Conservation (phyloP, 1,140 invertebrate species). For the Limonius californicus region DNA sequence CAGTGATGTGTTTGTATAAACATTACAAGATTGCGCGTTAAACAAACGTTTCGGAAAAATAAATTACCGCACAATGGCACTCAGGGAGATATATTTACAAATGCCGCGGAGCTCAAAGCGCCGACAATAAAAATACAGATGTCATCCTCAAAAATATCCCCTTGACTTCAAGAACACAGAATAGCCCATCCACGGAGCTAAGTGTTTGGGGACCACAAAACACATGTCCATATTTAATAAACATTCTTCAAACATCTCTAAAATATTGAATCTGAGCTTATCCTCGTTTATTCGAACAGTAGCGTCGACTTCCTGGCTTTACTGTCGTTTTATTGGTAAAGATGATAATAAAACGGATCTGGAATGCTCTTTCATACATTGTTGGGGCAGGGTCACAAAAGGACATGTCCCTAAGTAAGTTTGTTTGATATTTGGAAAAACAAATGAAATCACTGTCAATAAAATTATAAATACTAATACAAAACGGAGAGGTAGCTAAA, state of each 20-base stretch:
- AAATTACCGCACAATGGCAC: not conserved
- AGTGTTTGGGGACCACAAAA: not conserved
- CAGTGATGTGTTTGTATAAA: not conserved
- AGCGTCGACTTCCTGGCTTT: no score
- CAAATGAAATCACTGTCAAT: no score
- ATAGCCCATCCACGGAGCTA: not conserved
- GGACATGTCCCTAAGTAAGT: no score
- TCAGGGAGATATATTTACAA: not conserved
- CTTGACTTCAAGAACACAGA: not conserved
- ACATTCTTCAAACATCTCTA: not conserved
- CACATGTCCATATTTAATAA: not conserved
- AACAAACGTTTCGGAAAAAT: not conserved
- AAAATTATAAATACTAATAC: no score
- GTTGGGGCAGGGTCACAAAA: no score
- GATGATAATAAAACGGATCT: no score
- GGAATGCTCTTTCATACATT: no score
- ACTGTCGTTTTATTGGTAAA: no score
- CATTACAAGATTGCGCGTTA: not conserved
- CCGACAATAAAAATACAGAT: conserved; percentile 1
- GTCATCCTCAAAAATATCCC: conserved; percentile 1
- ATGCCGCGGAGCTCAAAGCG: not conserved
- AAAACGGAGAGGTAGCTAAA: no score
- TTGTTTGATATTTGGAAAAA: no score
- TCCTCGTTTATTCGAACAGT: not conserved
- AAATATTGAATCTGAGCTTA: not conserved